phyloP scores from a whole-genome alignment of 2,888 invertebrate genomes.

The Ryuthela nishihirai region DNA sequence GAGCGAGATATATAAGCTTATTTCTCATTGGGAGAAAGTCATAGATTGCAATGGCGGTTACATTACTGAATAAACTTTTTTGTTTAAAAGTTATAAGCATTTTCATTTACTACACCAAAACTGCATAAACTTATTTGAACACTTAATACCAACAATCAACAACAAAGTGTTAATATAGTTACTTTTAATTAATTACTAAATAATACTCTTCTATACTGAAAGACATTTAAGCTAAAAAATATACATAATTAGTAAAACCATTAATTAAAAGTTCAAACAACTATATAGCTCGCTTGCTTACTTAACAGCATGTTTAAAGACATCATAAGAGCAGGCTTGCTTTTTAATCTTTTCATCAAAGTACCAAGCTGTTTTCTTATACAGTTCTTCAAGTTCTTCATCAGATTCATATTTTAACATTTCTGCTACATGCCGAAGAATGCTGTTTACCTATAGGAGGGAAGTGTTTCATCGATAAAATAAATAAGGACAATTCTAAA shows the following conservation, averaged over 20 bases:
- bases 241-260: not conserved
- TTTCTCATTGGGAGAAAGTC: too few relatives aligned
- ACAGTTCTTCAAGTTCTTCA: slow-evolving; percentile 89
- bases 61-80: too few relatives aligned
- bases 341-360: slow-evolving; percentile 96
- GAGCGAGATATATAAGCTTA: too few relatives aligned
- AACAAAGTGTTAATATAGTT: too few relatives aligned
- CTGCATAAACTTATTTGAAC: too few relatives aligned
- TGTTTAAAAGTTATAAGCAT: too few relatives aligned
- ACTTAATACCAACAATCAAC: too few relatives aligned
- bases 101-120: too few relatives aligned
- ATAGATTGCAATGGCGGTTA: too few relatives aligned
- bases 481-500: not conserved
- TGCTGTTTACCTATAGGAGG: slow-evolving; percentile 67
- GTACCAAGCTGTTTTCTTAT: slow-evolving; percentile 94
- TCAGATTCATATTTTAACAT: slow-evolving; percentile 85
- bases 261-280: not conserved
- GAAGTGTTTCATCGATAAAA: slow-evolving; percentile 46
- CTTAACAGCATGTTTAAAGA: slow-evolving; percentile 97
- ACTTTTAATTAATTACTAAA: too few relatives aligned
- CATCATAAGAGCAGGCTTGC: slow-evolving; percentile 94
- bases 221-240: too few relatives aligned
- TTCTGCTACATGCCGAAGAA: slow-evolving; percentile 95
- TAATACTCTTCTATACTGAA: too few relatives aligned
- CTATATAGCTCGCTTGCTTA: slow-evolving; percentile 55